These are phyloP conservation scores for Helicoverpa armigera DNA, from an alignment of 1,140 invertebrate species.

Conservation along the genomic window DNA sequence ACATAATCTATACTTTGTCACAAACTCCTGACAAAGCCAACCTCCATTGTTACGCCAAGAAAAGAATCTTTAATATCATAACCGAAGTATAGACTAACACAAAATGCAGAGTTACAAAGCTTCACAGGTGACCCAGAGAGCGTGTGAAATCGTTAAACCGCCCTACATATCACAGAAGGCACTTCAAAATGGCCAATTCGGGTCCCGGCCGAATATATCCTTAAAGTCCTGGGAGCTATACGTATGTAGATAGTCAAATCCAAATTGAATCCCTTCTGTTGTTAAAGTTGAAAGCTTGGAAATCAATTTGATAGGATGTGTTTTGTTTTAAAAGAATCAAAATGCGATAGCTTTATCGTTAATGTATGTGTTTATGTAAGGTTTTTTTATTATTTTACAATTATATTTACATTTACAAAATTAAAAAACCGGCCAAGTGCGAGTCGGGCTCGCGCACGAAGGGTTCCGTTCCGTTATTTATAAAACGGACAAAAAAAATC, in stretches of 20 bases:
- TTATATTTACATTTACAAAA: no score
- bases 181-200: constrained; percentile 32
- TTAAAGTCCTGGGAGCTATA: background rate
- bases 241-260: background rate
- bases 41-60: constrained; percentile 7
- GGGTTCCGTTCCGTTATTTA: no score
- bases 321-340: no score
- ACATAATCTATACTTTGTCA: background rate
- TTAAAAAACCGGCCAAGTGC: no score
- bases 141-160: constrained; percentile 29
- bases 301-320: no score
- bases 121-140: constrained; percentile 7
- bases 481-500: no score
- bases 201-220: constrained; percentile 10
- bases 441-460: no score
- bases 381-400: no score
- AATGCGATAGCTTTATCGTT: no score
- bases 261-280: constrained; percentile 23
- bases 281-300: background rate
- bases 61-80: constrained; percentile 26
- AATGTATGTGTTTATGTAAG: no score
- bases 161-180: constrained; percentile 3
- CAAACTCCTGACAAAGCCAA: constrained; percentile 3
- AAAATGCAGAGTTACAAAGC: constrained; percentile 1
- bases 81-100: background rate